phyloP scores from a whole-genome alignment of 2,113 vertebrate species.

The Chaenocephalus aceratus region DNA sequence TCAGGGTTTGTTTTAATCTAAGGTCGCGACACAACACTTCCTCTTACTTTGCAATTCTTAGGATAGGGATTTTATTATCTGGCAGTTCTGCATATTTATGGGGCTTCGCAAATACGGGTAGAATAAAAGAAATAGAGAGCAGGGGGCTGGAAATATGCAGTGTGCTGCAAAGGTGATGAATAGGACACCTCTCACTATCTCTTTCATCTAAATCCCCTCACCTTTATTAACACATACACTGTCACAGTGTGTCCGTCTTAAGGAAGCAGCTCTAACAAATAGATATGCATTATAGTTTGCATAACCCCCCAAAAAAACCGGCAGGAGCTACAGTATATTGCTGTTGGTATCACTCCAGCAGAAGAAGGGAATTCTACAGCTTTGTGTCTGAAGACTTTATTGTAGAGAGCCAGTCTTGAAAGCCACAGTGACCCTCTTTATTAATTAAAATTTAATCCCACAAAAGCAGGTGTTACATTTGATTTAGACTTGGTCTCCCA shows the following conservation, averaged over 20 bases:
- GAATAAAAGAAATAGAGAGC: constrained; percentile 64
- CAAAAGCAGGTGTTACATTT: constrained; percentile 54
- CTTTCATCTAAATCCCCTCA: constrained; percentile 53
- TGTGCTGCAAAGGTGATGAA: constrained; percentile 56
- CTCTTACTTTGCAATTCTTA: constrained; percentile 64
- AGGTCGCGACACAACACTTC: constrained; percentile 20
- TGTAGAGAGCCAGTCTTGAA: constrained; percentile 26
- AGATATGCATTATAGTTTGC: constrained; percentile 36
- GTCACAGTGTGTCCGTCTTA: constrained; percentile 31
- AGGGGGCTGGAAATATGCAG: constrained; percentile 35
- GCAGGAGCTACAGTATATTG: constrained; percentile 29
- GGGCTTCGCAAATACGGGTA: constrained; percentile 63
- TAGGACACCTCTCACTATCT: constrained; percentile 40
- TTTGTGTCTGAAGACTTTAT: constrained; percentile 41
- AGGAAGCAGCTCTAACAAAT: constrained; percentile 52
- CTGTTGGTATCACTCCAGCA: constrained; percentile 45
- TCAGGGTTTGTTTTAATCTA: constrained; percentile 78
- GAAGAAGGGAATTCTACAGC: constrained; percentile 41
- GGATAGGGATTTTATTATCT: constrained; percentile 61
- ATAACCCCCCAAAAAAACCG: neutral
- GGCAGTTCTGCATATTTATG: constrained; percentile 73
- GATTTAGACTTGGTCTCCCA: constrained; percentile 39
- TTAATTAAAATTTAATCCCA: constrained; percentile 63
- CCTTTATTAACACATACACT: constrained; percentile 36
- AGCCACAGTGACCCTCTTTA: constrained; percentile 31